A percentile compares a stretch with the other conserved stretches of the same genome.
Evolutionary conservation across 1,140 invertebrate species (phyloP).

Genomic region (Cydia splendana): DNA sequence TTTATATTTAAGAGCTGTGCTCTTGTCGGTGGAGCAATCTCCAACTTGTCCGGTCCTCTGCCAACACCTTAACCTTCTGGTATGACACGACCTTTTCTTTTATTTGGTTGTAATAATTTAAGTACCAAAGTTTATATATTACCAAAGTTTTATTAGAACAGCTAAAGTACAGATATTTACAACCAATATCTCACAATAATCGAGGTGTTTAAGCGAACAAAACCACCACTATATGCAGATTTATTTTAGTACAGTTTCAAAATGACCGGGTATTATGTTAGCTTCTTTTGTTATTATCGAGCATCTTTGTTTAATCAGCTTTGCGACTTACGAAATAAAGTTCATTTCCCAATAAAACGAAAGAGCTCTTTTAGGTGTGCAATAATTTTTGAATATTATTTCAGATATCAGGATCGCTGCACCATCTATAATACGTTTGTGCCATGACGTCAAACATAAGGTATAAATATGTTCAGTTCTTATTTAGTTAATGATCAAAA

Average conservation of each 20-base stretch:
- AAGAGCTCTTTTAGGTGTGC: neutral
- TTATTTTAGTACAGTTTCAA: neutral
- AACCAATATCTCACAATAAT: neutral
- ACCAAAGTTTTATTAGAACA: too few species aligned
- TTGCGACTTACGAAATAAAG: neutral
- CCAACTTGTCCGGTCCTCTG: too few species aligned
- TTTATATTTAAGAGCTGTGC: too few species aligned
- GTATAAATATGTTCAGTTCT: neutral
- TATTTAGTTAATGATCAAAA: too few species aligned
- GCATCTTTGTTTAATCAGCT: neutral
- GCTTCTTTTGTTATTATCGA: neutral
- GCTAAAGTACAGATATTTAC: too few species aligned
- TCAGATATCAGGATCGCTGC: conserved; percentile 19
- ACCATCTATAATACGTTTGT: neutral
- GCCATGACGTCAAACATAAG: conserved; percentile 18
- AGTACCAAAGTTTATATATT: too few species aligned
- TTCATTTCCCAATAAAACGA: neutral
- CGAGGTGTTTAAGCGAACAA: neutral
- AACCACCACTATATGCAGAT: neutral
- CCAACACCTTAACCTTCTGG: too few species aligned
- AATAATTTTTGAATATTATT: neutral
- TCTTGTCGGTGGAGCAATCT: too few species aligned
- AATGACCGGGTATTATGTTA: neutral
- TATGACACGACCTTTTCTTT: too few species aligned
- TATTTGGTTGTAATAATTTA: too few species aligned